Evolutionary conservation across 2,888 invertebrate species (phyloP).

Genomic region (Agrochola litura): DNA sequence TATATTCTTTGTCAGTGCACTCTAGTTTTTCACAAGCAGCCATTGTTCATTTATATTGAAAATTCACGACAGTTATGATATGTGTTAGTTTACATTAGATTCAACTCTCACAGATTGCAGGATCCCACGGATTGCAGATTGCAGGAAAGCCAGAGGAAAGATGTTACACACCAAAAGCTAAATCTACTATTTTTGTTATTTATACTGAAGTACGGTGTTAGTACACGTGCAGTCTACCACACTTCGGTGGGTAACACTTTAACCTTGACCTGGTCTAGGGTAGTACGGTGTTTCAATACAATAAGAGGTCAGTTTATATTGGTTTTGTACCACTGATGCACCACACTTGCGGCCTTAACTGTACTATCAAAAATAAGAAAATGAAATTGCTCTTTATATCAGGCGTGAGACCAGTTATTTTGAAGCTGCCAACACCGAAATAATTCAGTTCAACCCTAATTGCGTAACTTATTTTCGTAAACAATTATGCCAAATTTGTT

Average conservation of each 20-base stretch:
- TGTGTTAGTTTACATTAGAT: not conserved
- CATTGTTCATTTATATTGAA: constrained; percentile 37
- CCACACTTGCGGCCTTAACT: too few species aligned
- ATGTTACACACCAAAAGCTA: too few species aligned
- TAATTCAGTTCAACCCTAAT: not conserved
- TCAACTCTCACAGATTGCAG: too few species aligned
- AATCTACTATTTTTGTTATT: constrained; percentile 15
- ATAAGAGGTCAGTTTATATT: not conserved
- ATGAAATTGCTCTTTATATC: not conserved
- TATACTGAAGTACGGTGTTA: not conserved
- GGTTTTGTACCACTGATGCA: too few species aligned
- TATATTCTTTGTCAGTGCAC: constrained; percentile 23
- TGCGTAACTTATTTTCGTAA: too few species aligned
- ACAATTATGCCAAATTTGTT: too few species aligned
- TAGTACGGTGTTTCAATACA: too few species aligned
- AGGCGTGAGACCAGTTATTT: not conserved
- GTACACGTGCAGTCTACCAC: not conserved
- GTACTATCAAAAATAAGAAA: too few species aligned
- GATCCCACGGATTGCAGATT: too few species aligned
- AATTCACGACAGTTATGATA: constrained; percentile 1
- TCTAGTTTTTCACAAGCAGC: constrained; percentile 16
- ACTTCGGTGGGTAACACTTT: not conserved
- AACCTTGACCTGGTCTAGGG: not conserved
- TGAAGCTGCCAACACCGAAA: not conserved
- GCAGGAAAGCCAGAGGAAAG: too few species aligned